Evolutionary conservation across 2,113 vertebrate species (phyloP).

Genomic region (Oncorhynchus clarkii): DNA sequence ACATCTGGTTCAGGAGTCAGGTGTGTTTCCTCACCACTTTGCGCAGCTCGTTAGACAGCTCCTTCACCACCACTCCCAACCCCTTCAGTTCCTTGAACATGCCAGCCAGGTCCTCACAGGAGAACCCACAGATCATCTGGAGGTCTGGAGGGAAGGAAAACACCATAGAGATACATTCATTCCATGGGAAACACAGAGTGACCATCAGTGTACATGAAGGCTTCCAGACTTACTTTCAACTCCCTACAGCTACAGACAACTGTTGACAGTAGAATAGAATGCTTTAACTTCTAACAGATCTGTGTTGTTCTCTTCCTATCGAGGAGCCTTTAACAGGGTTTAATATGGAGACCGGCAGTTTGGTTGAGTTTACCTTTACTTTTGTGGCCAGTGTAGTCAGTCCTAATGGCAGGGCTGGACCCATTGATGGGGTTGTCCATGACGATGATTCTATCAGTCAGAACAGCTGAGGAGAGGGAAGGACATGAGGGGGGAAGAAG

Average conservation of each 20-base stretch:
- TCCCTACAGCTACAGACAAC: not conserved
- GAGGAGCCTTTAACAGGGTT: not conserved
- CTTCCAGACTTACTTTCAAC: too few relatives aligned
- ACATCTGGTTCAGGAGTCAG: not conserved
- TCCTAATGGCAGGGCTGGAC: conserved; percentile 94
- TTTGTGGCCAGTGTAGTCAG: conserved; percentile 94
- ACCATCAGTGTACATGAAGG: not conserved
- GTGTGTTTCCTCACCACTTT: conserved; percentile 83
- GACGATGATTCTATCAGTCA: conserved; percentile 77
- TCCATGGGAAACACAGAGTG: not conserved
- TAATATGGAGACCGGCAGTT: not conserved
- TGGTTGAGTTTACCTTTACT: conserved; percentile 77
- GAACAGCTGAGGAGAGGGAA: conserved; percentile 56
- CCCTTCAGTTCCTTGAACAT: conserved; percentile 93
- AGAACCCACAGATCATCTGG: conserved; percentile 93
- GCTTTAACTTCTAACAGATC: not conserved
- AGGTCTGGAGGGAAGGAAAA: conserved; percentile 71
- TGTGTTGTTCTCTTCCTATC: not conserved
- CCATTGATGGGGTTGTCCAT: conserved; percentile 92
- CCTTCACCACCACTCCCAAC: conserved; percentile 87
- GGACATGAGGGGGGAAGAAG: not conserved
- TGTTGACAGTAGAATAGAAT: not conserved
- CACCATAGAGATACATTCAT: not conserved
- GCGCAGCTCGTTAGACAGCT: conserved; percentile 86
- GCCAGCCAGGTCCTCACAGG: conserved; percentile 89